A percentile compares a stretch with the other conserved stretches of the same genome.
These are phyloP conservation scores for Cyprinodon brontotheroides DNA, from an alignment of 2,113 vertebrate species.

Conservation along the genomic window DNA sequence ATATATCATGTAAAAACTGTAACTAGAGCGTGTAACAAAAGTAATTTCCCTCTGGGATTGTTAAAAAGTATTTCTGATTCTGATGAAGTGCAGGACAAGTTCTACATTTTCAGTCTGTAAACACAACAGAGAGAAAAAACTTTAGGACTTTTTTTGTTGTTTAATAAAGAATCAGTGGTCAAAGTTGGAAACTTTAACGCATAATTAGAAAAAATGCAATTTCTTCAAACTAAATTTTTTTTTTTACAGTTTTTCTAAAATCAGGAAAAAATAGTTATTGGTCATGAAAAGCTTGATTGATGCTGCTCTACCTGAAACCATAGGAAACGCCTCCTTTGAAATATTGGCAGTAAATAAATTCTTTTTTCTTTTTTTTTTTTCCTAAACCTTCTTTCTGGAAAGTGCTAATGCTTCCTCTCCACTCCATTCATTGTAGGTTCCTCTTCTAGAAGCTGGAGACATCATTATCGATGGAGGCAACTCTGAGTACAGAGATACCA, in stretches of 20 bases:
- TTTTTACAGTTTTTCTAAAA: not conserved
- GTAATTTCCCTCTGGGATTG: no score
- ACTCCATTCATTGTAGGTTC: conserved; percentile 79
- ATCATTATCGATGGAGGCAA: conserved; percentile 98
- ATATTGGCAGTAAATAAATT: not conserved
- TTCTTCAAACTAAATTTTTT: not conserved
- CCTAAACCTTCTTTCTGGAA: not conserved
- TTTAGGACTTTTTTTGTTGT: not conserved
- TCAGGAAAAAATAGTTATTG: not conserved
- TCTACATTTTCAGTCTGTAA: not conserved
- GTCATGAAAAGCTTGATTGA: not conserved
- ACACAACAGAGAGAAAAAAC: not conserved
- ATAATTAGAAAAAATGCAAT: not conserved
- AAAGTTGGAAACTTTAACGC: not conserved
- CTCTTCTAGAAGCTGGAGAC: conserved; percentile 87
- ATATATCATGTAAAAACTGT: no score
- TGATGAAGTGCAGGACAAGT: no score
- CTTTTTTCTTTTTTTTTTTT: not conserved
- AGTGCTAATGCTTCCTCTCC: no score
- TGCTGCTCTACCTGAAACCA: not conserved
- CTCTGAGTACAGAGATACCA: conserved; percentile 95
- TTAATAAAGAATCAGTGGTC: not conserved
- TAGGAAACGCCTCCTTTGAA: not conserved
- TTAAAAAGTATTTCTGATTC: no score
- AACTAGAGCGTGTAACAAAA: no score